phyloP scores from a whole-genome alignment of 2,113 vertebrate species.

The Synodontis membranacea region DNA sequence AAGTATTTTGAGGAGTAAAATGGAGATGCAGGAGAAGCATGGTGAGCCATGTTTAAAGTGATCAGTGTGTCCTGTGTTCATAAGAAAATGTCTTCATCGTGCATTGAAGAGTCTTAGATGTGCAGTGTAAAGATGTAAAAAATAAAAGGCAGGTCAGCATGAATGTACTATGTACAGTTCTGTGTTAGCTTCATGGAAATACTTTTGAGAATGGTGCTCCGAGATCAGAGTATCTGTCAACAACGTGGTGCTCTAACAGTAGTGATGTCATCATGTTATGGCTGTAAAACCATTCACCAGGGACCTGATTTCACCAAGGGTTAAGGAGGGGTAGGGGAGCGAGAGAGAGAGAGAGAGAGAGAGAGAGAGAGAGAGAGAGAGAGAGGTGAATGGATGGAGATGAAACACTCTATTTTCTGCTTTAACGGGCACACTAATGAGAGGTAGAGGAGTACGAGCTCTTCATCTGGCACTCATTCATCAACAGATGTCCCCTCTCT shows the following conservation, averaged over 20 bases:
- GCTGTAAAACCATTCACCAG: slow-evolving; percentile 8
- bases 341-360: neutral
- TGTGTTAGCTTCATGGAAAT: neutral
- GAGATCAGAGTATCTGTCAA: neutral
- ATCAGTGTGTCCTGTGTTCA: neutral
- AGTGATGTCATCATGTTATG: slow-evolving; percentile 33
- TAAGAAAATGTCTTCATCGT: neutral
- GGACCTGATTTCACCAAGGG: neutral
- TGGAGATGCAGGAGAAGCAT: neutral
- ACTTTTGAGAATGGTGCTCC: neutral
- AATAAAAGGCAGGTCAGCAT: neutral
- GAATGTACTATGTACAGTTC: neutral
- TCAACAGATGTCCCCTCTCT: slow-evolving; percentile 52
- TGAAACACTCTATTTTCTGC: slow-evolving; percentile 33
- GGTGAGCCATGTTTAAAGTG: neutral
- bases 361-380: neutral
- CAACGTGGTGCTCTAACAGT: neutral
- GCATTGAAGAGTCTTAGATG: neutral
- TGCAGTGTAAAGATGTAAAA: neutral
- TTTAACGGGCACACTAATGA: slow-evolving; percentile 40
- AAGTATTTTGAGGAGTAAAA: neutral
- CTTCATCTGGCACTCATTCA: slow-evolving; percentile 52
- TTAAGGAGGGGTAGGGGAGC: neutral
- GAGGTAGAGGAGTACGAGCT: slow-evolving; percentile 11
- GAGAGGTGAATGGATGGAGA: slow-evolving; percentile 15